These are phyloP conservation scores for Nesoenas mayeri DNA, from an alignment of 2,113 vertebrate genomes.

Conservation along the genomic window DNA sequence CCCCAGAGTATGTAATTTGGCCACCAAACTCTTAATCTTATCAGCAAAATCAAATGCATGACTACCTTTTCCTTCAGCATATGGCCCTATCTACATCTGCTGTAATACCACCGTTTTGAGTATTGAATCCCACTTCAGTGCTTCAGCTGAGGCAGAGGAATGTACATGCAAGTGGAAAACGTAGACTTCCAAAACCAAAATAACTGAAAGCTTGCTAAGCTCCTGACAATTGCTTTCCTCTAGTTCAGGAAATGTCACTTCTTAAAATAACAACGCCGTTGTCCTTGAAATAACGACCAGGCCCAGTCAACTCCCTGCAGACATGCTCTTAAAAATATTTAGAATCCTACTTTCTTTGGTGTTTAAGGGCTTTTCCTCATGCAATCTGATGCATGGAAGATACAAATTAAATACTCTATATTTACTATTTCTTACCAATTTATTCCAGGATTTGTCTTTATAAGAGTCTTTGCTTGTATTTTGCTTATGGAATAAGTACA, in stretches of 20 bases:
- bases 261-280: neutral
- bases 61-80: neutral
- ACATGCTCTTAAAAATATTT: neutral
- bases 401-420: neutral
- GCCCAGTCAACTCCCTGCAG: neutral
- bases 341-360: neutral
- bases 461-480: neutral
- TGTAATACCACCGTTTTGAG: neutral
- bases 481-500: neutral
- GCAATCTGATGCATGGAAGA: neutral
- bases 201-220: neutral
- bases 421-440: neutral
- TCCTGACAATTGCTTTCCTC: neutral
- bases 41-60: neutral
- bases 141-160: neutral
- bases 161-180: neutral
- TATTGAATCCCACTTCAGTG: neutral
- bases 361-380: neutral
- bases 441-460: neutral
- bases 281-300: neutral
- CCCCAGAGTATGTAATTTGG: neutral
- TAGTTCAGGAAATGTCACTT: neutral
- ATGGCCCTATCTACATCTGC: neutral
- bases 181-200: neutral
- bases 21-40: neutral